A percentile compares a stretch with the other conserved stretches of the same genome.
Evolutionary conservation across 2,113 vertebrate genomes (phyloP).

Genomic region (Melanerpes aurifrons): DNA sequence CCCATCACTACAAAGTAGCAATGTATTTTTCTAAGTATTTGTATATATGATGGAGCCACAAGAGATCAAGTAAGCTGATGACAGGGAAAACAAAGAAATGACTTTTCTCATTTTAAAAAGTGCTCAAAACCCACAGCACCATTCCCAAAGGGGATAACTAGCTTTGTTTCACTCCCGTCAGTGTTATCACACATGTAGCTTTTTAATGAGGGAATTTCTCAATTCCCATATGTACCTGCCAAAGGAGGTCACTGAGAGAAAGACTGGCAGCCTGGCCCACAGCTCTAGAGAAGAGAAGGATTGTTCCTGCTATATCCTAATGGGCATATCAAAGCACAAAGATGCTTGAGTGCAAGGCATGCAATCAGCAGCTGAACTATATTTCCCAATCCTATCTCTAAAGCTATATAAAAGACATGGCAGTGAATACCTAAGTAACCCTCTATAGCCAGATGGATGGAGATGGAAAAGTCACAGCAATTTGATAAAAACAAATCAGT

Average conservation of each 20-base stretch:
- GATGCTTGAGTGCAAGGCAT: accelerated
- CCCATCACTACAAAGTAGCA: neutral
- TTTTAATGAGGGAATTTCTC: slow-evolving; percentile 33
- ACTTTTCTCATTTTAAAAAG: neutral
- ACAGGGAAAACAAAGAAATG: neutral
- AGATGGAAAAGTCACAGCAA: neutral
- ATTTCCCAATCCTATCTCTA: no score
- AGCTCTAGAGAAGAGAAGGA: accelerated
- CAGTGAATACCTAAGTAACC: neutral
- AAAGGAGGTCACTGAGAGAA: neutral
- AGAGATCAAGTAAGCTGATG: accelerated
- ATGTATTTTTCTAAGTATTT: neutral
- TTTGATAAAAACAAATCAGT: neutral
- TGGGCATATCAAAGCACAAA: neutral
- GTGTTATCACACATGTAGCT: neutral
- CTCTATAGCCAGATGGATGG: neutral
- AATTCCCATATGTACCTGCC: neutral
- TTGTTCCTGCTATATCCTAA: neutral
- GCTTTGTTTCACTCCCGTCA: slow-evolving; percentile 1
- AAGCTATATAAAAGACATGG: neutral
- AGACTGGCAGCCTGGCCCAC: neutral
- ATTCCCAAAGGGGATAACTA: neutral
- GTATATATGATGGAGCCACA: neutral
- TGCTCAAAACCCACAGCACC: neutral
- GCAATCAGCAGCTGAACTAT: neutral